Percentiles rank a stretch among this genome's conserved stretches.
Conservation (phyloP, 2,113 vertebrate genomes). For the Nothobranchius furzeri region DNA sequence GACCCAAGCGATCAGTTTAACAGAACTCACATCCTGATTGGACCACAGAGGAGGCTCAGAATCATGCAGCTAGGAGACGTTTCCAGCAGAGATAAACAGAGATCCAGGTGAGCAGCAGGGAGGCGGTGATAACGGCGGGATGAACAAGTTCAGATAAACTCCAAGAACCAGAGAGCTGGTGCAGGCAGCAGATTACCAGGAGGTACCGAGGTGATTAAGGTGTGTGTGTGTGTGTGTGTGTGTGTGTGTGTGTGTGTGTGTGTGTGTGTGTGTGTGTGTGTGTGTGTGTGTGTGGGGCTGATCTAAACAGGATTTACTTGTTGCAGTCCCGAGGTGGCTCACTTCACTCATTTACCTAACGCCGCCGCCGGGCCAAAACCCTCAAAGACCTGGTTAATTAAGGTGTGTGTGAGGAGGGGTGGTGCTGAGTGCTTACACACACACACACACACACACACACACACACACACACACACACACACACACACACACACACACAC, state of each 20-base stretch:
- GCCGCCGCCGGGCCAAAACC: slow-evolving; percentile 46
- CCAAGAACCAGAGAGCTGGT: slow-evolving; percentile 24
- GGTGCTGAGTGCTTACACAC: not conserved
- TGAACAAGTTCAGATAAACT: slow-evolving; percentile 2
- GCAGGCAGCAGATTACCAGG: slow-evolving; percentile 41
- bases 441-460: too few relatives aligned
- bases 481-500: too few relatives aligned
- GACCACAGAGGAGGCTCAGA: not conserved
- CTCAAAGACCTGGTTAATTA: slow-evolving; percentile 63
- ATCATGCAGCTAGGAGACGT: not conserved
- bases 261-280: slow-evolving; percentile 13
- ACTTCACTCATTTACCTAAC: slow-evolving; percentile 55
- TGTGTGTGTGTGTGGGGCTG: slow-evolving; percentile 59
- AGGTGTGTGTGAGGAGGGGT: slow-evolving; percentile 16
- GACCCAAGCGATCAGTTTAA: not conserved
- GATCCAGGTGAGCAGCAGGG: slow-evolving; percentile 20
- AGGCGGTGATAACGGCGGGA: slow-evolving; percentile 12
- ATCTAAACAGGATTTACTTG: slow-evolving; percentile 78
- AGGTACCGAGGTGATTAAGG: slow-evolving; percentile 56
- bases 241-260: slow-evolving; percentile 12
- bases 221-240: slow-evolving; percentile 14
- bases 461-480: too few relatives aligned
- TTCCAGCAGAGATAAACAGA: not conserved
- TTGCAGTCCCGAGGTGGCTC: slow-evolving; percentile 61
- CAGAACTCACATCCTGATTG: slow-evolving; percentile 21